These are phyloP conservation scores for Rhimphoctona megacephalus DNA, from an alignment of 2,888 invertebrate species.

Conservation along the genomic window DNA sequence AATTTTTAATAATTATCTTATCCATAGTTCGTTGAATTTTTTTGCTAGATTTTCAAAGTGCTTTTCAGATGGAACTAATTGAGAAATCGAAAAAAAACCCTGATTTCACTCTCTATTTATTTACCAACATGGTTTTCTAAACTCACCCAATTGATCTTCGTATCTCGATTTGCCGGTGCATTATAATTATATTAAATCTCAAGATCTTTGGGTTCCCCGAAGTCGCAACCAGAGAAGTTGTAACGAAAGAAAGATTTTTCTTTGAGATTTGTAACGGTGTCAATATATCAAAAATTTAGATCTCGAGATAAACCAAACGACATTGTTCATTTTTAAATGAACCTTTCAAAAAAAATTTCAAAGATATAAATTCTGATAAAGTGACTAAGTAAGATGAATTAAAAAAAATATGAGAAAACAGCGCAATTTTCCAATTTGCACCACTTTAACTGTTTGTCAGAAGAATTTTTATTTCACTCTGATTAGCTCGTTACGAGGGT, in stretches of 20 bases:
- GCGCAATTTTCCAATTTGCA: not conserved
- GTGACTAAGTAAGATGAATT: not conserved
- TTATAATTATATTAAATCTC: too few relatives aligned
- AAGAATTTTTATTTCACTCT: not conserved
- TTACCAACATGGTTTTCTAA: too few relatives aligned
- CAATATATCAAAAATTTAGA: too few relatives aligned
- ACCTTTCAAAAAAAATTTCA: too few relatives aligned
- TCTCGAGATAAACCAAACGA: too few relatives aligned
- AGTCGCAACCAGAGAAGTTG: too few relatives aligned
- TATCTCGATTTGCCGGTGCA: too few relatives aligned
- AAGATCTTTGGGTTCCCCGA: too few relatives aligned
- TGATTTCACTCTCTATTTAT: not conserved
- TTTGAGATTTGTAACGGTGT: too few relatives aligned
- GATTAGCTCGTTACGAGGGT: conserved; percentile 18
- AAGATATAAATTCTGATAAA: not conserved
- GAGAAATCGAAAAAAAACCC: not conserved
- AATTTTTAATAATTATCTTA: not conserved
- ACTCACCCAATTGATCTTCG: too few relatives aligned
- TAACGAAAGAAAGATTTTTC: too few relatives aligned
- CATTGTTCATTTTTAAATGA: not conserved
- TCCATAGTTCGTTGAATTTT: not conserved
- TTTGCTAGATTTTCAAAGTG: not conserved
- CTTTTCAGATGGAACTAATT: not conserved
- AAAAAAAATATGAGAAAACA: not conserved
- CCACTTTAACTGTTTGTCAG: not conserved